Evolutionary conservation across 2,113 vertebrate species (phyloP).

Genomic region (Nymphicus hollandicus): DNA sequence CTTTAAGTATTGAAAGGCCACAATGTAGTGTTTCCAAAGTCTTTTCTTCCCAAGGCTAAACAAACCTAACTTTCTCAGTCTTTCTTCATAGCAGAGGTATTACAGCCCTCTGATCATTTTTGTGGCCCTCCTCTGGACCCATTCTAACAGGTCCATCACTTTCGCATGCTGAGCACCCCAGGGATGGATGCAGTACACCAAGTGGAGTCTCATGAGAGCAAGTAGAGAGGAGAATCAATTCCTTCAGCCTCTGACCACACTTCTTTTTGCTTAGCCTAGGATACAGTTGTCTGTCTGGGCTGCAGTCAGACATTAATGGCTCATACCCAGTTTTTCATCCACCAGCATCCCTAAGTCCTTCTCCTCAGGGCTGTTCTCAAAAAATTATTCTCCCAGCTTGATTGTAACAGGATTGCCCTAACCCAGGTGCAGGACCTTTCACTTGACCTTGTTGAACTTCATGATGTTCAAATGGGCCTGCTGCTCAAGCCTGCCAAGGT

Average conservation of each 20-base stretch:
- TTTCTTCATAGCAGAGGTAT: background rate
- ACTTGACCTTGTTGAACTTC: background rate
- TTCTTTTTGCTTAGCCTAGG: background rate
- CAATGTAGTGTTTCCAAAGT: background rate
- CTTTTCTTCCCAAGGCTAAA: background rate
- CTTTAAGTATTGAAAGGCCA: background rate
- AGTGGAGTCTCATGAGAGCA: background rate
- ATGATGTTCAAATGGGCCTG: background rate
- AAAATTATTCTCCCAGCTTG: background rate
- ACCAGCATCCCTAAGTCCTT: background rate
- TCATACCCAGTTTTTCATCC: background rate
- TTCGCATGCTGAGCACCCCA: background rate
- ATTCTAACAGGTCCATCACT: background rate
- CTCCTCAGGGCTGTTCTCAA: background rate
- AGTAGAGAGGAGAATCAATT: background rate
- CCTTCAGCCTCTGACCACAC: background rate
- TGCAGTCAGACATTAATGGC: background rate
- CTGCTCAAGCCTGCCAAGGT: background rate
- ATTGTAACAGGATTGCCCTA: background rate
- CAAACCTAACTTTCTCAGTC: background rate
- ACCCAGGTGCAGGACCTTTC: background rate
- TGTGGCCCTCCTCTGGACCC: background rate
- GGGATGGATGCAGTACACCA: background rate
- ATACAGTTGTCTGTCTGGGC: background rate
- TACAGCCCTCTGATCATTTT: background rate